These are phyloP conservation scores for Ormyrus labotus DNA, from an alignment of 2,888 invertebrate genomes.

Conservation along the genomic window DNA sequence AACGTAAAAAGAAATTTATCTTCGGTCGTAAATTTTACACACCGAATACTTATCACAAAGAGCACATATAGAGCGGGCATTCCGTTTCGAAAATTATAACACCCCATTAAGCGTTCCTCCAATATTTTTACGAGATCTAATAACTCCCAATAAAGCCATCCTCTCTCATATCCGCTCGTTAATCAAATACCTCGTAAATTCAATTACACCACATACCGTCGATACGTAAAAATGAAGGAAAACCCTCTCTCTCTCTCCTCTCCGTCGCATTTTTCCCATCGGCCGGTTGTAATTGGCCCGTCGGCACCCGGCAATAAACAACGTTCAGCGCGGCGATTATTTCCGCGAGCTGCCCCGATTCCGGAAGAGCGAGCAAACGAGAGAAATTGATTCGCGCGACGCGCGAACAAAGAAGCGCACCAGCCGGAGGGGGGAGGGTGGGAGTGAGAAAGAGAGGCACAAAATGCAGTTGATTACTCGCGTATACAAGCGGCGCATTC, in stretches of 20 bases:
- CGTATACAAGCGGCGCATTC: not conserved
- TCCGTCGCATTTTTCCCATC: not conserved
- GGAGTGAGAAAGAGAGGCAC: not conserved
- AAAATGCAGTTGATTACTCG: conserved; percentile 37
- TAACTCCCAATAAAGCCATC: too few relatives aligned
- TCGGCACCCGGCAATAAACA: conserved; percentile 18
- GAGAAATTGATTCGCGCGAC: conserved; percentile 23
- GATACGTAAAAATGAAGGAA: not conserved
- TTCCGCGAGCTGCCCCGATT: conserved; percentile 37
- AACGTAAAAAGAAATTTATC: too few relatives aligned
- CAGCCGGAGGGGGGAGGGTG: not conserved
- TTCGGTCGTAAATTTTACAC: too few relatives aligned
- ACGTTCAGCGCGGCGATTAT: conserved; percentile 14
- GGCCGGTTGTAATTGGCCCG: too few relatives aligned
- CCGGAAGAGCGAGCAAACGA: conserved; percentile 21
- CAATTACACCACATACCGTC: too few relatives aligned
- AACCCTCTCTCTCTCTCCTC: not conserved
- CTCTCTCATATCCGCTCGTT: too few relatives aligned
- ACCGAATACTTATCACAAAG: too few relatives aligned
- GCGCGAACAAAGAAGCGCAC: not conserved
- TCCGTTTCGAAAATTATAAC: too few relatives aligned
- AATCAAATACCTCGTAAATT: too few relatives aligned
- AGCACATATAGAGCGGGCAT: too few relatives aligned
- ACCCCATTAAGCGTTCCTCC: too few relatives aligned
- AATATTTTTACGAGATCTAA: too few relatives aligned